These are phyloP conservation scores for Hofmannophila pseudospretella DNA, from an alignment of 2,888 invertebrate species.

Conservation along the genomic window DNA sequence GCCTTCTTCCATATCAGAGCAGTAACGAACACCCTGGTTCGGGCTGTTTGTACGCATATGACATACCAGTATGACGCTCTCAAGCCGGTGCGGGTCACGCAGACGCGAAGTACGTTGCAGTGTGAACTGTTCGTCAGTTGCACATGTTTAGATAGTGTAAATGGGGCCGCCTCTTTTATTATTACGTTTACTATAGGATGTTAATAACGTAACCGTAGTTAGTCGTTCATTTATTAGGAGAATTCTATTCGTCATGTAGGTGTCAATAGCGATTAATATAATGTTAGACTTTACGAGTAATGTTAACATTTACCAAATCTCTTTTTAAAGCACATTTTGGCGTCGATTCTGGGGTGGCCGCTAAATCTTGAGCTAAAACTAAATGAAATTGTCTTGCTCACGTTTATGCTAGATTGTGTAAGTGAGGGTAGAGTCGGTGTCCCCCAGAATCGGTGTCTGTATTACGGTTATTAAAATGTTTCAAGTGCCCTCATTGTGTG, in stretches of 20 bases:
- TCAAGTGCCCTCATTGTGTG: slow-evolving; percentile 10
- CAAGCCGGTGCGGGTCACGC: not conserved
- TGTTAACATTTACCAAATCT: slow-evolving; percentile 68
- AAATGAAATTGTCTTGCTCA: too few species aligned
- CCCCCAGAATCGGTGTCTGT: too few species aligned
- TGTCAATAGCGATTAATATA: slow-evolving; percentile 55
- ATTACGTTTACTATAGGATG: slow-evolving; percentile 38
- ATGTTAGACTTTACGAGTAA: slow-evolving; percentile 45
- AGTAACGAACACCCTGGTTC: too few species aligned
- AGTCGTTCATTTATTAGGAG: slow-evolving; percentile 57
- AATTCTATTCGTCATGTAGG: slow-evolving; percentile 57
- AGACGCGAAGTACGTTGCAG: too few species aligned
- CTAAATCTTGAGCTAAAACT: too few species aligned
- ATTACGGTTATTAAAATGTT: slow-evolving; percentile 15
- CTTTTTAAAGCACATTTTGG: too few species aligned
- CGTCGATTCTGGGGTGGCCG: too few species aligned
- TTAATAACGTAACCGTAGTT: slow-evolving; percentile 41
- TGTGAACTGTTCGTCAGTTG: not conserved
- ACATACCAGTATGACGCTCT: not conserved
- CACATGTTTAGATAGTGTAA: slow-evolving; percentile 32
- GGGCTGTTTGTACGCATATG: not conserved
- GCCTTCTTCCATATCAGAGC: too few species aligned
- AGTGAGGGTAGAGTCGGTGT: too few species aligned
- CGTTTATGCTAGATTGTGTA: too few species aligned
- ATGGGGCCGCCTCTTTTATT: slow-evolving; percentile 71